A percentile compares a stretch with the other conserved stretches of the same genome.
phyloP scores from a whole-genome alignment of 2,113 vertebrate species.

The Stegastes partitus region DNA sequence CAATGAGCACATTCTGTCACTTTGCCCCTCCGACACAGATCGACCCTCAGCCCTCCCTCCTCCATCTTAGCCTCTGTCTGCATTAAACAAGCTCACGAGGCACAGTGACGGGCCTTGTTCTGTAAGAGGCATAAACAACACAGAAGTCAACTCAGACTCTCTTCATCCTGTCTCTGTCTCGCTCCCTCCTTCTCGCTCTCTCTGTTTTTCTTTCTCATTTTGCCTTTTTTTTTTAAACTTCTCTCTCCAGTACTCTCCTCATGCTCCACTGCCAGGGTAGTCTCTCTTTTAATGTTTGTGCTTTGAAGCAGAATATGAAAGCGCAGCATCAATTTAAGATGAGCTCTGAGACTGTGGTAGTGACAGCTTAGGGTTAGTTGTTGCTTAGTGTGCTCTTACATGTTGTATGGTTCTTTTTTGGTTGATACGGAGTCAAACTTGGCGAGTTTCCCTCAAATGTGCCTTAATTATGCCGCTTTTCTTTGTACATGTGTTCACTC shows the following conservation, averaged over 20 bases:
- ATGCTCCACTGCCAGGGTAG: conserved; percentile 9
- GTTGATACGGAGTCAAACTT: conserved; percentile 1
- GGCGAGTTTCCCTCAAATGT: not conserved
- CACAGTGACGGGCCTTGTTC: conserved; percentile 74
- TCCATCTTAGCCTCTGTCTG: conserved; percentile 49
- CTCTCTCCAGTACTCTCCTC: conserved; percentile 30
- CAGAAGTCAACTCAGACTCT: conserved; percentile 60
- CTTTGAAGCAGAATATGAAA: conserved; percentile 73
- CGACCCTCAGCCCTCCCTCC: conserved; percentile 22
- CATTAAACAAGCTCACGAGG: conserved; percentile 51
- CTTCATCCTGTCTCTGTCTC: conserved; percentile 51
- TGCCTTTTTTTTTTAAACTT: not conserved
- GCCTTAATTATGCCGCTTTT: conserved; percentile 23
- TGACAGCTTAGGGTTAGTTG: conserved; percentile 51
- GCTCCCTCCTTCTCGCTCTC: not conserved
- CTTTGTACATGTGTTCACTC: not conserved
- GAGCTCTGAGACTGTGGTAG: conserved; percentile 43
- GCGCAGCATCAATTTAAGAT: conserved; percentile 61
- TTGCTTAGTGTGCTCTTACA: conserved; percentile 24
- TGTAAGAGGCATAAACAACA: conserved; percentile 66
- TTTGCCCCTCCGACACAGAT: conserved; percentile 46
- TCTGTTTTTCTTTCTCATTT: conserved; percentile 21
- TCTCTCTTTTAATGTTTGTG: conserved; percentile 48
- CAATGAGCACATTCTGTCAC: conserved; percentile 74
- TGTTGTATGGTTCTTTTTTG: conserved; percentile 45